Evolutionary conservation across 2,888 invertebrate genomes (phyloP).

Genomic region (Ophion slaviceki): DNA sequence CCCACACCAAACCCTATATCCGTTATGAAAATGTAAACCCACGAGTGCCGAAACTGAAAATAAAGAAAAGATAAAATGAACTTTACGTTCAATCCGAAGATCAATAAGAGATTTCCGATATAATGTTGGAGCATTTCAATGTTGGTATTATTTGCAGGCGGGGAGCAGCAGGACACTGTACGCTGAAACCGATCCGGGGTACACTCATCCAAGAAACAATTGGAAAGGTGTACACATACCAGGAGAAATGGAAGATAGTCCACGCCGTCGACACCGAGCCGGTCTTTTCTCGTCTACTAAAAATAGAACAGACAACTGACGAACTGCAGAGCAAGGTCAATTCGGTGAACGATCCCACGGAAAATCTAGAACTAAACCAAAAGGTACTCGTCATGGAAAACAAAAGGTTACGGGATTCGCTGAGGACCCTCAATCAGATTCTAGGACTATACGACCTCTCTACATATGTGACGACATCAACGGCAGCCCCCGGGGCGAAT

Average conservation of each 20-base stretch:
- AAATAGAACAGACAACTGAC: slow-evolving; percentile 2
- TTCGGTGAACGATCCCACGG: neutral
- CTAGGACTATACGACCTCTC: slow-evolving; percentile 5
- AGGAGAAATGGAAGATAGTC: slow-evolving; percentile 37
- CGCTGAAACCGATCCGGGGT: slow-evolving; percentile 20
- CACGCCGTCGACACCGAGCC: slow-evolving; percentile 29
- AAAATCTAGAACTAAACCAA: slow-evolving; percentile 11
- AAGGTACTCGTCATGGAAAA: slow-evolving; percentile 8
- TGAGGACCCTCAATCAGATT: slow-evolving; percentile 13
- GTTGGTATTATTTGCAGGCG: slow-evolving; percentile 16
- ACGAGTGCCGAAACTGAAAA: neutral
- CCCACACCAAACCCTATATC: no score
- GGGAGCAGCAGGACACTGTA: slow-evolving; percentile 10
- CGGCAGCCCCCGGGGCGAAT: neutral
- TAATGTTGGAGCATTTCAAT: neutral
- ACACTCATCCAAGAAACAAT: slow-evolving; percentile 25
- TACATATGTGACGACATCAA: neutral
- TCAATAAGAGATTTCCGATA: neutral
- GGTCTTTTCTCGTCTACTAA: neutral
- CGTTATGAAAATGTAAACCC: no score
- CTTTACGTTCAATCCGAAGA: slow-evolving; percentile 1
- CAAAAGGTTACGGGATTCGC: neutral
- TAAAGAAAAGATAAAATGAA: neutral
- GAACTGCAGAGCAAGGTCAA: neutral
- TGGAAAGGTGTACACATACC: slow-evolving; percentile 30